Base-by-base conservation (phyloP, 1,140 invertebrate genomes). In the Andrena cerasifolii region DNA sequence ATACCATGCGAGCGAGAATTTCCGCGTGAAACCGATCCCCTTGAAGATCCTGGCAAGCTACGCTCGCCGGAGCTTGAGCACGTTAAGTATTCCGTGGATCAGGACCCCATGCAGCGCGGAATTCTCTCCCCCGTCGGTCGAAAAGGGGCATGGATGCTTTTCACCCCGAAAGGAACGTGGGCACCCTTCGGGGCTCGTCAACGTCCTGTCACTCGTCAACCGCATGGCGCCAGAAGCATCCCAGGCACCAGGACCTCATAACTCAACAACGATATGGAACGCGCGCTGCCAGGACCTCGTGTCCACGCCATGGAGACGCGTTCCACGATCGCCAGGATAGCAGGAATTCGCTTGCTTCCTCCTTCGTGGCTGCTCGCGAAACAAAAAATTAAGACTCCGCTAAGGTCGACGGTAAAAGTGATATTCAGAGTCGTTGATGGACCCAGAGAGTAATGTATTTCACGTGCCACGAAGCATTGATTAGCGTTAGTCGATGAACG, bases 171-270 rank as follows among this genome's bases (percentile, higher is more conserved):
- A 49, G 24, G 43, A 53, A 16, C 53, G 24, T 14, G 3, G n/a
- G 18, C 40, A 33, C 79, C 21, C 81, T 45, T 26, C 43, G 66
- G 40, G 24, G 31, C 79, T 82, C 84, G 82, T 90, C 89, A 90
- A 90, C 49, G 88, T 89, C 86, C 67, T 82, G 87, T 90, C 88
- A 90, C 79, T 86, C 83, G 83, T 90, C 89, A 89, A 89, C 72
- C 78, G 83, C 86, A 84, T 85, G 88, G 86, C 85, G 89, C 86
- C 88, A 89, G 85, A 89, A 91, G 88, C 89, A 91, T 90, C 89
- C 83, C 61, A 76, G n/a, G 45, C 80, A 91, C 78, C 90, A 91
- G 90, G 90, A 85, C 77, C 70, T 67, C 78, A 91, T 90, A 86
- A 90, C 80, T 85, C 59, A 49, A 24, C 10, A 65, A 78, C 47